Conservation (phyloP, 2,113 vertebrate species). For the Saguinus midas region DNA sequence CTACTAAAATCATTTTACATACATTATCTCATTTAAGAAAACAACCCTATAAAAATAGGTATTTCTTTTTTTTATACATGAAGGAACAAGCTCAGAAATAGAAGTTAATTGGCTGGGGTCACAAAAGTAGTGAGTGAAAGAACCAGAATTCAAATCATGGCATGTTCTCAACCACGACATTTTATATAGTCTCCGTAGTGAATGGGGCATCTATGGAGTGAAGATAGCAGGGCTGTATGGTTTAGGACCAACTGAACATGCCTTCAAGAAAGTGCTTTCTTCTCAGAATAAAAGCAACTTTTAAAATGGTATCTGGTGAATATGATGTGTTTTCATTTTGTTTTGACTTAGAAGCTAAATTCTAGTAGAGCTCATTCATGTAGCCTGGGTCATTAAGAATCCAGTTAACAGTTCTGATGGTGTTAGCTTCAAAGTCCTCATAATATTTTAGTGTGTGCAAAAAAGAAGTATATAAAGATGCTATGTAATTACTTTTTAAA, state of each 20-base stretch:
- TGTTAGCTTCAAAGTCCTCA: background rate
- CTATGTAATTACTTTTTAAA: background rate
- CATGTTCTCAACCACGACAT: background rate
- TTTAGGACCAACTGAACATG: background rate
- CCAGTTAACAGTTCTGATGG: background rate
- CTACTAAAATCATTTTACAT: background rate
- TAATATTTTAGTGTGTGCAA: background rate
- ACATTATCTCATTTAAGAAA: background rate
- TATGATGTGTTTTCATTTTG: background rate
- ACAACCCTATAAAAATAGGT: background rate
- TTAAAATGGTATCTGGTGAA: background rate
- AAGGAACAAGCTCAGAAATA: background rate
- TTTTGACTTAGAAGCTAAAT: constrained; percentile 3
- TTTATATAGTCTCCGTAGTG: background rate
- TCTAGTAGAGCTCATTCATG: background rate
- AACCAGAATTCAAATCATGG: background rate
- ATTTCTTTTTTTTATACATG: background rate
- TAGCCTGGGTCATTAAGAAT: background rate
- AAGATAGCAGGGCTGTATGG: background rate
- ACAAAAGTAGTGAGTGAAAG: background rate
- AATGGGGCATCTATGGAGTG: fast-evolving
- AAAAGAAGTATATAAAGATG: background rate
- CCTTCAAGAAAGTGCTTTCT: background rate
- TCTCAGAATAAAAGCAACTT: background rate
- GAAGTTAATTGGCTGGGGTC: background rate